Conservation (phyloP, 2,113 vertebrate species). For the Hirundichthys speculiger region DNA sequence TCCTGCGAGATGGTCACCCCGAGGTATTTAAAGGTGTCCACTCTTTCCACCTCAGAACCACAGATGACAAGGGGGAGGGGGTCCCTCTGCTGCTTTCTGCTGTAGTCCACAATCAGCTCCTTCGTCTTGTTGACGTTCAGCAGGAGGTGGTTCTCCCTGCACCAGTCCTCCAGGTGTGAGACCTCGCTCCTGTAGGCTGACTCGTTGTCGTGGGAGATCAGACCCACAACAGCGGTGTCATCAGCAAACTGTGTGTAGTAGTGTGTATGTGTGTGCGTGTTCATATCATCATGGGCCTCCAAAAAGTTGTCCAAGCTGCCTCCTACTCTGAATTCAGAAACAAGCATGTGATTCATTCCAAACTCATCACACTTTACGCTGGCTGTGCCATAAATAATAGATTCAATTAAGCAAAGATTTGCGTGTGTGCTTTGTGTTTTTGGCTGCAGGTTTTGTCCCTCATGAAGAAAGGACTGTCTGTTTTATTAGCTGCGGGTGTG, state of each 20-base stretch:
- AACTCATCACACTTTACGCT: constrained; percentile 24
- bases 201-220: too few species aligned
- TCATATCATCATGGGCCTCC: constrained; percentile 50
- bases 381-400: constrained; percentile 17
- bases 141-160: too few species aligned
- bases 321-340: constrained; percentile 36
- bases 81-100: too few species aligned
- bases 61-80: too few species aligned
- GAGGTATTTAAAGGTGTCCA: too few species aligned
- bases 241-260: constrained; percentile 39
- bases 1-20: too few species aligned
- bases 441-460: constrained; percentile 14
- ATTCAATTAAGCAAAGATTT: constrained; percentile 15
- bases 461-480: constrained; percentile 5
- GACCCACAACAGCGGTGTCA: too few species aligned
- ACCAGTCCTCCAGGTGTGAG: too few species aligned
- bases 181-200: too few species aligned
- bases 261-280: constrained; percentile 18
- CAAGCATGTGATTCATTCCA: constrained; percentile 30
- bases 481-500: background rate
- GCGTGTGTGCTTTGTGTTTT: background rate
- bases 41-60: too few species aligned
- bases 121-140: too few species aligned
- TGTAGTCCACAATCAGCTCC: too few species aligned
- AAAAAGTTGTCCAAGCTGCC: constrained; percentile 57